Conservation (phyloP, 2,888 invertebrate genomes). For the Sympetrum striolatum region DNA sequence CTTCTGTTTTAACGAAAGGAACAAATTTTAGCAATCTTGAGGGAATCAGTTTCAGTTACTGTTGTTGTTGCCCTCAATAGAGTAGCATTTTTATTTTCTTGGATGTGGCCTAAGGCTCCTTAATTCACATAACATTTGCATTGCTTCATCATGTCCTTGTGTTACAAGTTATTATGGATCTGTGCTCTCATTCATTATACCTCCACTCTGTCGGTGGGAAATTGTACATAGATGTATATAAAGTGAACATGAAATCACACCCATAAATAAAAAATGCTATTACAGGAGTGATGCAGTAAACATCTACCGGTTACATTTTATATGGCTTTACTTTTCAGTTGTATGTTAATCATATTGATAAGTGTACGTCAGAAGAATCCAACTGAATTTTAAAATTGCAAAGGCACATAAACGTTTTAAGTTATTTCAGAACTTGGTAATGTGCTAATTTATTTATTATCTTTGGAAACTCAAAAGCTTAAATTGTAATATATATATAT, state of each 20-base stretch:
- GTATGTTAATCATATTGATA: background rate
- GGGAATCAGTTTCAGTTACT: too few species aligned
- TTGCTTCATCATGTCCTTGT: background rate
- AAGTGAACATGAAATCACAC: conserved; percentile 2
- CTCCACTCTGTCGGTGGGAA: background rate
- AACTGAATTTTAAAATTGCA: conserved; percentile 1
- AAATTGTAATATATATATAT: background rate
- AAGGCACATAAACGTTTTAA: background rate
- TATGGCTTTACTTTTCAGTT: conserved; percentile 11
- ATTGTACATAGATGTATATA: conserved; percentile 35
- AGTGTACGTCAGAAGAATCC: background rate
- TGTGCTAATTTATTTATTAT: background rate
- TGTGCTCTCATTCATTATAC: background rate
- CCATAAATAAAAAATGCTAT: conserved; percentile 8
- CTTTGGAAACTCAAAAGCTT: background rate
- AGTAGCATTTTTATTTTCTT: background rate
- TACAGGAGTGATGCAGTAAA: conserved; percentile 14
- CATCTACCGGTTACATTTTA: background rate
- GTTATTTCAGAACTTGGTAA: background rate
- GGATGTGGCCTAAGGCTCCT: conserved; percentile 25
- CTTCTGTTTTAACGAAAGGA: too few species aligned
- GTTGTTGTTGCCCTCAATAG: background rate
- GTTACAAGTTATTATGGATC: conserved; percentile 12
- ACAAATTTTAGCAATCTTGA: too few species aligned
- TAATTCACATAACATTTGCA: conserved; percentile 6